Percentiles rank a stretch among this genome's conserved stretches.
Conservation (phyloP, 2,888 invertebrate genomes). For the Polietes domitor region DNA sequence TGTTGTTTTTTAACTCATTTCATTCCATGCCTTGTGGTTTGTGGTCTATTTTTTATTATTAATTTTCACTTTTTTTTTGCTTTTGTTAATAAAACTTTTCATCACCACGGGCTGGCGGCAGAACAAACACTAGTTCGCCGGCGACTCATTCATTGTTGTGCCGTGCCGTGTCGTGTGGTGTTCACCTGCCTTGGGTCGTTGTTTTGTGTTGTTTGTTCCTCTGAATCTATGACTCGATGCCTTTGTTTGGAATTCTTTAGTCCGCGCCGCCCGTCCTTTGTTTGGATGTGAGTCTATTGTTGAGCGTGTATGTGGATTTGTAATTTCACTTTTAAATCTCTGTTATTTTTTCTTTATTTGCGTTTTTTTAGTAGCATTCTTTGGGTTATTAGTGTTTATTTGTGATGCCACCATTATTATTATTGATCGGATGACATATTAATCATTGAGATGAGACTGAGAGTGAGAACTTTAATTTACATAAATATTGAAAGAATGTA, state of each 20-base stretch:
- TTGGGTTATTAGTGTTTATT: neutral
- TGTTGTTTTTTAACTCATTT: neutral
- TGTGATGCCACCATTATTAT: neutral
- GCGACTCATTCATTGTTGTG: neutral
- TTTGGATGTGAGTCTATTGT: neutral
- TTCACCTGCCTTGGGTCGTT: neutral
- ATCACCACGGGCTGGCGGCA: neutral
- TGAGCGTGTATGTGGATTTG: neutral
- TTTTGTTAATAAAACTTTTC: neutral
- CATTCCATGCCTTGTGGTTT: no score
- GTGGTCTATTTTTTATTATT: neutral
- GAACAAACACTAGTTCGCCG: neutral
- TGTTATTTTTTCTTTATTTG: neutral
- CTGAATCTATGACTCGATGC: neutral
- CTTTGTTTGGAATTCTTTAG: neutral
- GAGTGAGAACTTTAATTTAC: neutral
- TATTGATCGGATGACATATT: neutral
- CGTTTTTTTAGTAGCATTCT: neutral
- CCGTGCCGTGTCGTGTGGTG: neutral
- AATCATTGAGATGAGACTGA: neutral
- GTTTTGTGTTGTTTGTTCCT: neutral
- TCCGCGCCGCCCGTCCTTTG: neutral
- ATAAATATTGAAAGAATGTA: neutral
- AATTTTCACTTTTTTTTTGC: neutral
- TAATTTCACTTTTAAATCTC: conserved; percentile 12